phyloP scores from a whole-genome alignment of 2,113 vertebrate species.

The Brachyhypopomus gauderio region DNA sequence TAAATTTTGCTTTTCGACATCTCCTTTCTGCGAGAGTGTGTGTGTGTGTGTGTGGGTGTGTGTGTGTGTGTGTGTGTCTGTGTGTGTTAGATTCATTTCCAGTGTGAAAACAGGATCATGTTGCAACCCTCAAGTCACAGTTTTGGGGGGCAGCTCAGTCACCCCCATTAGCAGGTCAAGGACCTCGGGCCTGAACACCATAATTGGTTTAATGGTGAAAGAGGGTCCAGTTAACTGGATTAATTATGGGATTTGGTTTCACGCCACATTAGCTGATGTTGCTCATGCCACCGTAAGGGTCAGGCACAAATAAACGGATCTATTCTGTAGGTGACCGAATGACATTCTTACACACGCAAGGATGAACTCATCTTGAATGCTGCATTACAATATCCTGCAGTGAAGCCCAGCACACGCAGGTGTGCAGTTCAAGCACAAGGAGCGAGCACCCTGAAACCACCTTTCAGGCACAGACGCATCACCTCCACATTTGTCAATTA shows the following conservation, averaged over 20 bases:
- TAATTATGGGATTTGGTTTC: slow-evolving; percentile 75
- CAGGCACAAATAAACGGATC: slow-evolving; percentile 68
- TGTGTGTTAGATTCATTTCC: slow-evolving; percentile 16
- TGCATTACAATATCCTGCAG: background rate
- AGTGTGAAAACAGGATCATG: slow-evolving; percentile 31
- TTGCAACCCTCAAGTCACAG: slow-evolving; percentile 48
- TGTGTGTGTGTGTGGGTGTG: slow-evolving; percentile 4
- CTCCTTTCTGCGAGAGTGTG: too few species aligned
- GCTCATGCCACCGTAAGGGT: slow-evolving; percentile 63
- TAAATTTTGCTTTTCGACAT: background rate
- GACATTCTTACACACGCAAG: background rate
- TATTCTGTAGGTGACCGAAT: slow-evolving; percentile 12
- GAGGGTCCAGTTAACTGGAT: slow-evolving; percentile 64
- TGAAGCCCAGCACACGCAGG: background rate
- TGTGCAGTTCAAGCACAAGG: too few species aligned
- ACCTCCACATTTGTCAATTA: too few species aligned
- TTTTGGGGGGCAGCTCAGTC: slow-evolving; percentile 20
- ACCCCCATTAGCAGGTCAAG: slow-evolving; percentile 51
- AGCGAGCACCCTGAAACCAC: too few species aligned
- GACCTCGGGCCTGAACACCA: slow-evolving; percentile 56
- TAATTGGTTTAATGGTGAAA: slow-evolving; percentile 69
- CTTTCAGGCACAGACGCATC: too few species aligned
- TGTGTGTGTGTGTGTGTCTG: background rate
- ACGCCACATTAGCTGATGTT: slow-evolving; percentile 66
- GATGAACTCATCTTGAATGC: background rate